Evolutionary conservation across 2,888 invertebrate species (phyloP), one percentile per base, ranked within the genome.

Genomic region (Cantharis flavilabris): DNA sequence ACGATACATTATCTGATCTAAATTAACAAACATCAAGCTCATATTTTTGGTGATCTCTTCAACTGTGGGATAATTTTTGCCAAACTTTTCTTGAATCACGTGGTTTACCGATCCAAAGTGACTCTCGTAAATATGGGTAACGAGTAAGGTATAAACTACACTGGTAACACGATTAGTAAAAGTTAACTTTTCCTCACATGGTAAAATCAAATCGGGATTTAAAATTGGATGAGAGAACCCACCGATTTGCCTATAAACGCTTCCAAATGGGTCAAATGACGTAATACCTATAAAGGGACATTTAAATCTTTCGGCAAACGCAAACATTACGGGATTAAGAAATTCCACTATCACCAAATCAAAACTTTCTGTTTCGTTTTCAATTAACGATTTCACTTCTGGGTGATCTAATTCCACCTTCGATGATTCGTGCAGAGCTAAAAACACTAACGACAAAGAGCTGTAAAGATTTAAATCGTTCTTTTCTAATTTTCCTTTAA

Each of bases 1-100:
- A n/a, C 78, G 78, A 73, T 85, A 82, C 71, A 87, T 86, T 71
- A 86, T 75, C 0, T 86, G 85, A 84, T 87, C 84, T 0, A 82
- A 81, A 75, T 85, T 86, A 5, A 86, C 72, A 71, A 88, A 86
- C 30, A 87, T 28, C 84, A 87, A 81, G 73, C 84, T 85, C 30
- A 85, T 83, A 70, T 84, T 84, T 70, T 84, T 82, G 23, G 81
- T 81, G 9, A 87, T 74, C 2, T 85, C 85, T 9, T 23, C 10
- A 2, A 84, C n/a, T 13, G 76, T 16, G 2, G 87, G 85, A 63
- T 84, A 79, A 70, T 83, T 81, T 2, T 84, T 79, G 0, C 86
- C 87, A 72, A 88, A 86, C 80, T 85, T 82, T 64, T 81, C 83
- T 65, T 76, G 76, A 5, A 83, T 71, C n/a, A 7, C n/a, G 5